Conservation (phyloP, 2,797 vertebrate genomes). For the Aeoliscus strigatus region DNA sequence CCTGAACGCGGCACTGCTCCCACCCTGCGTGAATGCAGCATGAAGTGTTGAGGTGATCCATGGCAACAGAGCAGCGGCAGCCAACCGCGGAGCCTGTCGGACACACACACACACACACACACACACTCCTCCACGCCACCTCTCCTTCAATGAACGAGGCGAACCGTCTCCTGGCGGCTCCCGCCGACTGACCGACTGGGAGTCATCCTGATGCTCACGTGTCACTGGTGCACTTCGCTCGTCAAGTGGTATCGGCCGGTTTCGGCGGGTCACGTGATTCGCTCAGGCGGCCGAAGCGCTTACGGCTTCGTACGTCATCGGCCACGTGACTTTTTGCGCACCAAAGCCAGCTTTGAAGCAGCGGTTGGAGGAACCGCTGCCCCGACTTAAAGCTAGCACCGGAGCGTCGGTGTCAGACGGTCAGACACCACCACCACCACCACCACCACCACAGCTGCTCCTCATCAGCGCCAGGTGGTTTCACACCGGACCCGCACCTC, state of each 20-base stretch:
- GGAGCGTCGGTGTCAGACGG: no score
- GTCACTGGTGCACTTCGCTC: no score
- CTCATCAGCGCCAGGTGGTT: conserved; percentile 49
- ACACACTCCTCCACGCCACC: conserved; percentile 13
- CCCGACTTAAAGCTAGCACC: no score
- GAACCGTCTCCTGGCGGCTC: conserved; percentile 30
- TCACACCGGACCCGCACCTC: conserved; percentile 33
- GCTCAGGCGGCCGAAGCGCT: no score
- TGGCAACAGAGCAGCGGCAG: conserved; percentile 77
- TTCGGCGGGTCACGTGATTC: no score
- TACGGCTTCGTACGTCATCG: no score
- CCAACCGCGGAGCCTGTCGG: conserved; percentile 42
- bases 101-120: conserved; percentile 7
- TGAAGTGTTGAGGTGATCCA: conserved; percentile 78
- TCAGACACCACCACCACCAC: no score
- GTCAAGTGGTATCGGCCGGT: no score
- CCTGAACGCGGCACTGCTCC: conserved; percentile 56
- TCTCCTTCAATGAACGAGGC: conserved; percentile 13
- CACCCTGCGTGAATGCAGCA: conserved; percentile 59
- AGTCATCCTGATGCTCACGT: no score
- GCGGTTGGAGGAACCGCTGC: no score
- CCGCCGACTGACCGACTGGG: conserved; percentile 51
- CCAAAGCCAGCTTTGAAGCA: no score
- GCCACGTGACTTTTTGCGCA: no score
- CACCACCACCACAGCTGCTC: conserved; percentile 22